Evolutionary conservation across 1,140 invertebrate species (phyloP), one percentile per base, ranked within the genome.

Genomic region (Plutomurus gul): DNA sequence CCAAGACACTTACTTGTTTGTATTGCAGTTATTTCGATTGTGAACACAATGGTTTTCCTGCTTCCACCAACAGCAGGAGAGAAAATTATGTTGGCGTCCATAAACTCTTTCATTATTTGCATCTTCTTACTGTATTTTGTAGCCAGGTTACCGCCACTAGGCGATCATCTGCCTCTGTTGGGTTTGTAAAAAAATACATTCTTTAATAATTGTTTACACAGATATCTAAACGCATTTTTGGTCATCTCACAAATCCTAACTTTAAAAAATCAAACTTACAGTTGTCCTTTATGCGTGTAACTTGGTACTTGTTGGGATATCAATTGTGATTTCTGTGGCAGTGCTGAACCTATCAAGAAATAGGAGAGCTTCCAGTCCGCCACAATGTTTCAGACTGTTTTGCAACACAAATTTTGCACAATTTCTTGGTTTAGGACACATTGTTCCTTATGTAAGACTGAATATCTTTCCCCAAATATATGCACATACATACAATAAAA

Each of bases 51-150:
- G 6, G 88, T 87, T 3, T 92, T 93, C 84, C 91, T 91, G 89
- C 82, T 93, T 70, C 91, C 91, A 16, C 90, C 91, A 0, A 88
- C 90, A 79, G 88, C 91, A 82, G 89, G 89, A 18, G 91, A 91
- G 82, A 92, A 92, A 85, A 88, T 92, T 22, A 86, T 89, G 27
- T 82, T 92, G n/a, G 90, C 89, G 77, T 89, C 88, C 20, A 87
- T 88, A 56, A 90, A 89, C 4, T 72, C 37, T n/a, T 82, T 92
- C 0, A 87, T 92, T 37, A 88, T 90, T 40, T 88, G 87, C 10
- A 86, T 91, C 18, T 91, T 90, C 84, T 86, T 93, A 56, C 87
- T 90, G 82, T 92, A 91, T 85, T 91, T 92, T 82, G 88, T 89
- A 13, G 87, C 89, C 8, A 88, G 89, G 84, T 82, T 92, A 43